Conservation (phyloP, 1,140 invertebrate species). For the Trichogramma pretiosum region DNA sequence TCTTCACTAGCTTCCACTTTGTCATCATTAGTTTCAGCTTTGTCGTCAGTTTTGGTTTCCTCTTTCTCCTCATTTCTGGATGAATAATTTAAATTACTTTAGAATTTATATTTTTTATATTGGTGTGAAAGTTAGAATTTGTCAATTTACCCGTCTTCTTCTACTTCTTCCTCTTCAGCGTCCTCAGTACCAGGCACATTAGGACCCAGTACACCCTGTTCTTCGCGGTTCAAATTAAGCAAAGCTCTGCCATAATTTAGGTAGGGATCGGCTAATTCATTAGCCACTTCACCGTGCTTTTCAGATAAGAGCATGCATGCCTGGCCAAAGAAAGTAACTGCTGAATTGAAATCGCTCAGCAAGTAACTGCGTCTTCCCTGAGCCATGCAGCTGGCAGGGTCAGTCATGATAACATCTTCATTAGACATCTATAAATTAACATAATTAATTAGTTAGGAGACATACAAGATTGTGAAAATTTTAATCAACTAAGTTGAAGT, state of each 20-base stretch:
- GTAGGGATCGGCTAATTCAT: conserved; percentile 77
- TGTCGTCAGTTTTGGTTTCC: conserved; percentile 23
- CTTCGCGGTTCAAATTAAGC: conserved; percentile 69
- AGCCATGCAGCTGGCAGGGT: no score
- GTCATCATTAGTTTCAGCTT: conserved; percentile 4
- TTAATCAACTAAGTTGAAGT: no score
- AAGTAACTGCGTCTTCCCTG: conserved; percentile 69
- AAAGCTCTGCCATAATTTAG: conserved; percentile 71
- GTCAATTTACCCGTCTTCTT: conserved; percentile 31
- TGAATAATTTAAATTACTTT: not conserved
- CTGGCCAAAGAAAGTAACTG: conserved; percentile 66
- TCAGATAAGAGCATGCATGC: conserved; percentile 63
- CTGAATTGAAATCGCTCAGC: conserved; percentile 67
- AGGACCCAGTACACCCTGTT: conserved; percentile 70
- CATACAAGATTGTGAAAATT: no score
- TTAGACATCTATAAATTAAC: no score
- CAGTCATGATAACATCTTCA: no score
- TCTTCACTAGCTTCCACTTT: conserved; percentile 9
- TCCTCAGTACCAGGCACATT: conserved; percentile 55
- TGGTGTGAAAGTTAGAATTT: conserved; percentile 3
- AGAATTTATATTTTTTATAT: not conserved
- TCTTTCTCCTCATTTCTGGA: conserved; percentile 22
- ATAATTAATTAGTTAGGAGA: no score
- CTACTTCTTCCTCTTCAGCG: conserved; percentile 43
- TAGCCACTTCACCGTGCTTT: conserved; percentile 64